These are phyloP conservation scores for Microvelia longipes DNA, from an alignment of 1,140 invertebrate species.

Conservation along the genomic window DNA sequence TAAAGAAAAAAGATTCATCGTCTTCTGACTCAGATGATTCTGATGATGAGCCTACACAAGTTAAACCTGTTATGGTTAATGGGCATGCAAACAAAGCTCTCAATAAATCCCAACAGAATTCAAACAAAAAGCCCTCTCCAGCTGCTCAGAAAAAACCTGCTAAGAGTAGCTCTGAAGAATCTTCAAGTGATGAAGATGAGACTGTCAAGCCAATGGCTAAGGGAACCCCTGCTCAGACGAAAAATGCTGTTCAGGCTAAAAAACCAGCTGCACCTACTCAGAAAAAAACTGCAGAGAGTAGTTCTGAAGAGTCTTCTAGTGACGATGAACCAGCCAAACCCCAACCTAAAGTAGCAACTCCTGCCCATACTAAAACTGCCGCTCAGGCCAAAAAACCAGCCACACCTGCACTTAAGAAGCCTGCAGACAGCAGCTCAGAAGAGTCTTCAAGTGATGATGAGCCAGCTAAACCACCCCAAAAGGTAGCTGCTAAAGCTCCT, in stretches of 20 bases:
- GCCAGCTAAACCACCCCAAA: neutral
- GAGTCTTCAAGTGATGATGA: neutral
- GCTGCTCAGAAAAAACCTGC: neutral
- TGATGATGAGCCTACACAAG: neutral
- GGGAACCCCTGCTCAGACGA: too few relatives aligned
- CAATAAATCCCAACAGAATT: too few relatives aligned
- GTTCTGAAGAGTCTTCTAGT: neutral
- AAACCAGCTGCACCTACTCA: too few relatives aligned
- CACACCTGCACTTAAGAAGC: too few relatives aligned
- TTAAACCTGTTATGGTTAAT: neutral
- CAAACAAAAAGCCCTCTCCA: too few relatives aligned
- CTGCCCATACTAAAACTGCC: neutral
- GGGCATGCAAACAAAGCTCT: neutral
- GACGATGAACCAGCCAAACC: conserved; percentile 1
- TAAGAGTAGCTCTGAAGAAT: neutral
- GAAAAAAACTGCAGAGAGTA: conserved; percentile 16
- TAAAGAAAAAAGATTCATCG: conserved; percentile 2
- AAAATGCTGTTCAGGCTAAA: too few relatives aligned
- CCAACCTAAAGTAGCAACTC: neutral
- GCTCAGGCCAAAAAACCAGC: too few relatives aligned
- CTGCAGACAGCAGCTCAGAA: conserved; percentile 2
- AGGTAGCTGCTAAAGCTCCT: neutral
- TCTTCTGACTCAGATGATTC: neutral
- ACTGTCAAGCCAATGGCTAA: neutral
- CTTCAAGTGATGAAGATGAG: neutral